phyloP scores from a whole-genome alignment of 2,113 vertebrate species.

The Thalassoma bifasciatum region DNA sequence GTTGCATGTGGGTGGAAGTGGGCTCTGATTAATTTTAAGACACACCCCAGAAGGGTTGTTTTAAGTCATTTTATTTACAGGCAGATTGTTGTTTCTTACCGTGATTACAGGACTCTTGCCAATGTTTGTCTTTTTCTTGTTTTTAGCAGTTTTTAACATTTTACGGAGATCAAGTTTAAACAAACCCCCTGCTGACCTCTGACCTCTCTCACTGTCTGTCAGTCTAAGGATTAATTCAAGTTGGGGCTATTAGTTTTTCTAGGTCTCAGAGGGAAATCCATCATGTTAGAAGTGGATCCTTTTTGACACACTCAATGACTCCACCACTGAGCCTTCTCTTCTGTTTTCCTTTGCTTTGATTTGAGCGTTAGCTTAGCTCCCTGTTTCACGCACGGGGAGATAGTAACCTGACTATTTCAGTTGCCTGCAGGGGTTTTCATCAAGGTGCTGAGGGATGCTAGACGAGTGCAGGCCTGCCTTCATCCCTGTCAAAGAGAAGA shows the following conservation, averaged over 20 bases:
- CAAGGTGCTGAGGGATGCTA: slow-evolving; percentile 53
- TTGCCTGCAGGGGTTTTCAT: slow-evolving; percentile 54
- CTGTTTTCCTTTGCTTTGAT: slow-evolving; percentile 40
- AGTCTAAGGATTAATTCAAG: slow-evolving; percentile 45
- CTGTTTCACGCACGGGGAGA: slow-evolving; percentile 33
- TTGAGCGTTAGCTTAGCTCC: slow-evolving; percentile 35
- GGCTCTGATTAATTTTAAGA: slow-evolving; percentile 71
- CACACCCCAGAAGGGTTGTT: slow-evolving; percentile 52
- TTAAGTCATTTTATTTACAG: slow-evolving; percentile 16
- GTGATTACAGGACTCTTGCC: slow-evolving; percentile 47
- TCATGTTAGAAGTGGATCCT: slow-evolving; percentile 42
- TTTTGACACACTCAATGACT: slow-evolving; percentile 33
- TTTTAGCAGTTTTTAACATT: slow-evolving; percentile 15
- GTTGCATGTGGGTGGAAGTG: slow-evolving; percentile 61
- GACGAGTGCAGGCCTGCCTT: slow-evolving; percentile 74
- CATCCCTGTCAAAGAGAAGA: slow-evolving; percentile 41
- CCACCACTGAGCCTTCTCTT: slow-evolving; percentile 2
- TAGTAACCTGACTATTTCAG: slow-evolving; percentile 47
- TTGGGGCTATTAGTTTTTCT: slow-evolving; percentile 27
- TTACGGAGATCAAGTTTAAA: slow-evolving; percentile 17
- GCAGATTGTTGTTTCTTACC: background rate
- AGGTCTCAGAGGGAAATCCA: slow-evolving; percentile 13
- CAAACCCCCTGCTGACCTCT: slow-evolving; percentile 39
- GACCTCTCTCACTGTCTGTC: slow-evolving; percentile 64
- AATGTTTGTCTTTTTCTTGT: slow-evolving; percentile 33